Base-by-base conservation (phyloP, 2,113 vertebrate genomes). In the Stegastes partitus region DNA sequence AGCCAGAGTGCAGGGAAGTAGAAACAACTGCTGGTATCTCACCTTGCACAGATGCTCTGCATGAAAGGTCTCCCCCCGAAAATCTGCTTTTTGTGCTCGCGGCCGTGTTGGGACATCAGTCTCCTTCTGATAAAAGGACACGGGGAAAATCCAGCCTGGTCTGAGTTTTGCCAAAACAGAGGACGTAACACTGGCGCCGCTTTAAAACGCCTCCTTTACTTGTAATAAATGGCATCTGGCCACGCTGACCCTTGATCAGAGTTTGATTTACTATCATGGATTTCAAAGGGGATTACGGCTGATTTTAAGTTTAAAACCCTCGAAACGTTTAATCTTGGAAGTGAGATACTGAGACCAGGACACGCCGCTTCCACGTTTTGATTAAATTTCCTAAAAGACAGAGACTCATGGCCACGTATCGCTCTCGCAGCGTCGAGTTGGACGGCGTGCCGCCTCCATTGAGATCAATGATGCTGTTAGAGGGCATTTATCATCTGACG, bases 51-150 rank as follows among this genome's bases (percentile, higher is more conserved):
- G 59, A 64, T 76, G 37, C 68, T 87, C 62, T 85, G 66, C 84
- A 79, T 75, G 77, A 84, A 65, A 55, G 61, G 45, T 23, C 34
- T 26, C 37, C 26, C 53, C 65, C 55, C 0, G 4, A 54, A 77
- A 85, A 75, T 72, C 50, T 25, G 39, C 31, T 63, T 67, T 57
- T 54, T 68, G 78, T 66, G 42, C 49, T 50, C 45, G 66, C 65
- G 54, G 88, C 65, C 56, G 25, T 74, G 77, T 81, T 77, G 37
- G 72, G 66, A 81, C 74, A 90, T 86, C 70, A 55, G 81, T 62
- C 49, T 68, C 58, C 21, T 57, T 77, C 64, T 56, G 63, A 84
- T 86, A 76, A 87, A 90, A n/a, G 23, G 54, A 55, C 64, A 82
- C 51, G 5, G 18, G 55, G 61, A 71, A 89, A 89, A 86, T 77